phyloP scores from a whole-genome alignment of 2,113 vertebrate species.

The Trogon surrucura region DNA sequence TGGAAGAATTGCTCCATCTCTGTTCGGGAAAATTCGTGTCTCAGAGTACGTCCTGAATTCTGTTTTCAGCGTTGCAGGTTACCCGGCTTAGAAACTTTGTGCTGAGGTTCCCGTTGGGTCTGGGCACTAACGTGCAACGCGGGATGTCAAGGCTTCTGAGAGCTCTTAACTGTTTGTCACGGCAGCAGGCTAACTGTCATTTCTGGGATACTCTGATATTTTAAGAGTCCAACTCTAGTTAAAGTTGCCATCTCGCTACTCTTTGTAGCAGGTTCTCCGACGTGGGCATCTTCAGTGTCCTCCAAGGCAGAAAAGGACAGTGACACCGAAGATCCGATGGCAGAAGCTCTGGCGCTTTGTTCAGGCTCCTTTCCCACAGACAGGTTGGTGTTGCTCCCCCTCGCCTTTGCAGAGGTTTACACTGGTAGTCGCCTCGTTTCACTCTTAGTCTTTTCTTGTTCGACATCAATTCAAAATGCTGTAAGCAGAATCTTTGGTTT shows the following conservation, averaged over 20 bases:
- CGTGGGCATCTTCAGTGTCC: conserved; percentile 41
- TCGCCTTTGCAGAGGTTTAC: neutral
- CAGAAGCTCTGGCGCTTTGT: conserved; percentile 76
- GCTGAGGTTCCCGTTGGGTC: neutral
- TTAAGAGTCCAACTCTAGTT: neutral
- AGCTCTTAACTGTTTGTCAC: neutral
- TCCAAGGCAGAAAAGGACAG: conserved; percentile 68
- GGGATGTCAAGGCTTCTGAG: neutral
- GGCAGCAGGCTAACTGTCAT: neutral
- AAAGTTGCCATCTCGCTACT: neutral
- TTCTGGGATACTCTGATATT: neutral
- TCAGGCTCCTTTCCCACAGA: conserved; percentile 81
- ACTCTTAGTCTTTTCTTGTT: neutral
- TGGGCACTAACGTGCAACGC: neutral
- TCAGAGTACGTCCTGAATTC: conserved; percentile 69
- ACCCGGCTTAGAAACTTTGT: neutral
- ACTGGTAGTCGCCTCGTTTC: neutral
- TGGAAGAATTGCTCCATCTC: conserved; percentile 88
- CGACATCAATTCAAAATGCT: neutral
- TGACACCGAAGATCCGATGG: conserved; percentile 71
- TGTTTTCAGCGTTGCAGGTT: neutral
- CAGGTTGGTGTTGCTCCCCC: conserved; percentile 73
- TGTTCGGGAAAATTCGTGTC: conserved; percentile 89
- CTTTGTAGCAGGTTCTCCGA: conserved; percentile 66
- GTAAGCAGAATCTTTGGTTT: neutral